A percentile compares a stretch with the other conserved stretches of the same genome.
Evolutionary conservation across 2,113 vertebrate genomes (phyloP).

Genomic region (Rhineura floridana): DNA sequence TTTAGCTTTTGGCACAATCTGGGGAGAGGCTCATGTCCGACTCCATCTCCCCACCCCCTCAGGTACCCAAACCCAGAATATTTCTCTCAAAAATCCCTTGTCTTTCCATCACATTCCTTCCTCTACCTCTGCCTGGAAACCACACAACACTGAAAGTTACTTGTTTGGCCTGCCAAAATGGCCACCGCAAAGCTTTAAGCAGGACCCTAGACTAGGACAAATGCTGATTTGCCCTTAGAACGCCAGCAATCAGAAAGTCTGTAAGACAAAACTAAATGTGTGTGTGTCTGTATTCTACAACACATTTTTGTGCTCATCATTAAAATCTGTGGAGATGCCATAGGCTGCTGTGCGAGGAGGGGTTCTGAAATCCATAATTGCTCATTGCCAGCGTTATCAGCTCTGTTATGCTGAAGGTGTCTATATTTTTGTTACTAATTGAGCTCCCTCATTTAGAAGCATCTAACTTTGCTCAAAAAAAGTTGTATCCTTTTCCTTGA

Average conservation of each 20-base stretch:
- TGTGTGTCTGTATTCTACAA: background rate
- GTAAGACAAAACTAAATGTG: background rate
- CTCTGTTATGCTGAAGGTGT: constrained; percentile 6
- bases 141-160: background rate
- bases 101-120: background rate
- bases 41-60: background rate
- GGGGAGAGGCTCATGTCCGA: background rate
- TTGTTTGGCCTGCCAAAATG: constrained; percentile 8
- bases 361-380: constrained; percentile 30
- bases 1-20: background rate
- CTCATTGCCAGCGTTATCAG: constrained; percentile 34
- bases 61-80: background rate
- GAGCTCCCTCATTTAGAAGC: constrained; percentile 36
- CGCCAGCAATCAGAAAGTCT: background rate
- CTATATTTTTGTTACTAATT: constrained; percentile 56
- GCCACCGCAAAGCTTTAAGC: background rate
- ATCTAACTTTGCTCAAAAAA: constrained; percentile 65
- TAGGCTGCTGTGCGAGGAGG: background rate
- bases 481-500: constrained; percentile 80
- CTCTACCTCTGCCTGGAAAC: background rate
- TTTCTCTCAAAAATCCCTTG: background rate
- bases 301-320: background rate
- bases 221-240: background rate
- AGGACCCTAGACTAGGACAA: background rate
- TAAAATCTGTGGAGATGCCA: background rate